phyloP scores from a whole-genome alignment of 2,113 vertebrate species.

The Gila orcuttii region DNA sequence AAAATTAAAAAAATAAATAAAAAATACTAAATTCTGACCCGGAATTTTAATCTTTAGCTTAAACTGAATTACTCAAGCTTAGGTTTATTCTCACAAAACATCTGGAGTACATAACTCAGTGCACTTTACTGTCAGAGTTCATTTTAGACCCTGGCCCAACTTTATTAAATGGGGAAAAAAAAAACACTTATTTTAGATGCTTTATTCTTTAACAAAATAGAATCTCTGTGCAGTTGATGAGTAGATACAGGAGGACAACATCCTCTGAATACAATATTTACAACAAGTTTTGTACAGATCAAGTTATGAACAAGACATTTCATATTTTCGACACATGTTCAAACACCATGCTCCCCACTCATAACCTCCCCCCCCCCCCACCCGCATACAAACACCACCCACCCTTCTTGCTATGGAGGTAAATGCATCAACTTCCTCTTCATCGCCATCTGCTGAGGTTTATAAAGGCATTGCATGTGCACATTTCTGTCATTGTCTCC shows the following conservation, averaged over 20 bases:
- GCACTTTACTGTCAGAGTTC: not conserved
- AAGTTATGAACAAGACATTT: conserved; percentile 31
- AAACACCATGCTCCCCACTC: not conserved
- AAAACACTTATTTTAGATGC: conserved; percentile 25
- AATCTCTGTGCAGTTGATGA: conserved; percentile 50
- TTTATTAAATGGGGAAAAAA: not conserved
- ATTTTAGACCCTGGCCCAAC: not conserved
- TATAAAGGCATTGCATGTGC: conserved; percentile 32
- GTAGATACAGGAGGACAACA: conserved; percentile 43
- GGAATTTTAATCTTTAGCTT: not conserved
- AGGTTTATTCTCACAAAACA: too few relatives aligned
- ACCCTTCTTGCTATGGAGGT: not conserved
- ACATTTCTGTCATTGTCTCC: not conserved
- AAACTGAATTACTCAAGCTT: not conserved
- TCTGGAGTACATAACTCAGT: not conserved
- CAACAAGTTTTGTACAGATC: conserved; percentile 53
- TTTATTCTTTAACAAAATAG: conserved; percentile 59
- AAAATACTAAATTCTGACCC: not conserved
- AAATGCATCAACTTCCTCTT: not conserved
- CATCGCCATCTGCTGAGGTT: not conserved
- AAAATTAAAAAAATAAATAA: too few relatives aligned
- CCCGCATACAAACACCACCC: conserved; percentile 18
- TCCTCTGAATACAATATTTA: conserved; percentile 53
- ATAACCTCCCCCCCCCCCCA: not conserved
- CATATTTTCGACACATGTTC: conserved; percentile 13